Base-by-base conservation (phyloP, 2,797 vertebrate species). In the Neoniphon sammara region DNA sequence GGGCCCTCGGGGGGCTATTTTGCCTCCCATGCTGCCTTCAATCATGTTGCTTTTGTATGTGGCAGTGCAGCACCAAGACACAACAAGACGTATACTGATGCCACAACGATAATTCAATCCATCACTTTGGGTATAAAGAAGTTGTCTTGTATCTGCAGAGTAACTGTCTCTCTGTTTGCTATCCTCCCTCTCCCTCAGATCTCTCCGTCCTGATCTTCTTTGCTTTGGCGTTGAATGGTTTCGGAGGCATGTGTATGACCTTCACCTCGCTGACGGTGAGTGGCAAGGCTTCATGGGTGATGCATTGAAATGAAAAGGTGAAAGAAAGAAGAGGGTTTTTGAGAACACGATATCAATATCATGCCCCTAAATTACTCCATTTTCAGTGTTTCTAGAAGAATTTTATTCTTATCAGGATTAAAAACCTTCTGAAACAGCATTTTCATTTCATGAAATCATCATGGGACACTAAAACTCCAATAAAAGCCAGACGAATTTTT, bases 171-270 rank as follows among this genome's bases (percentile, higher is more conserved):
- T 65, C 65, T 76, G 11, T 52, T 42, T 78, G 14, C n/a, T n/a
- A 64, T 73, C 12, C 10, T 49, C 63, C 69, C 64, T 12, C 5
- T 76, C 72, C 25, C 44, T 21, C 94, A 99, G 98, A 94, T 80
- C 94, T 99, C 61, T 99, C 98, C 46, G 94, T 98, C 77, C 93
- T 99, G 82, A 99, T 99, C 93, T 99, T 99, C 92, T 94, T 99
- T 11, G 95, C 98, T 0, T 86, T 99, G 92, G 93, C 98, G 1
- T 83, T 99, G 86, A 99, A 99, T 1, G 98, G 98, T 49, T 99
- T 98, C 49, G 98, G 98, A 66, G 98, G 98, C 70, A 99, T 99
- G 97, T 99, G 98, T 75, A 97, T 99, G 97, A 99, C 98, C 84
- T 99, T 99, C 93, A 99, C 98, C 0, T 99, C 98, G 0, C 94